Evolutionary conservation across 2,113 vertebrate species (phyloP), one percentile per base, ranked within the genome.

Genomic region (Cephalopterus ornatus): DNA sequence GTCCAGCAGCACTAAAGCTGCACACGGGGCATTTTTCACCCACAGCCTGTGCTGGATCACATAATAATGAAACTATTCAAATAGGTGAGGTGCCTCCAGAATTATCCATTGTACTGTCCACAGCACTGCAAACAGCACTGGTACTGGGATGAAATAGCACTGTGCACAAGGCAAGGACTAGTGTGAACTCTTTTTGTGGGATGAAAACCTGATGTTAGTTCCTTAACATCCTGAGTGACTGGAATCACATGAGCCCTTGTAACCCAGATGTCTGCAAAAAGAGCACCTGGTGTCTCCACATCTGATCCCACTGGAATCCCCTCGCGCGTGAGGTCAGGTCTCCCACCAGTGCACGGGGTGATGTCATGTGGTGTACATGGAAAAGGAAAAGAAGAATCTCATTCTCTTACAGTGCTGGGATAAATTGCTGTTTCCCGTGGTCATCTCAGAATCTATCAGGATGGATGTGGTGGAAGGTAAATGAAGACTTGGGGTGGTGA

Each of bases 351-450:
- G 22, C 47, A 1, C 0, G 18, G 67, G 52, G 7, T 27, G 42
- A 2, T 68, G 52, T 21, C 70, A 46, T 5, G 39, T 0, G 0
- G 11, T 16, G 6, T 22, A 12, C 5, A 20, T 0, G 37, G 47
- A 37, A 35, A 71, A 85, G 87, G 42, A 81, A 85, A 74, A 92
- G 58, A 46, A 47, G 50, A 88, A 79, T 46, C 32, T 56, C 17
- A 16, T 88, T 91, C 71, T 85, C 99, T 99, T 98, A 99, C 99
- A 99, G 96, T 98, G 98, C 93, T 99, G 99, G 47, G 99, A 99
- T 59, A 99, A 98, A 96, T 99, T 99, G 96, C 96, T 98, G 89
- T 99, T 99, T 87, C 98, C 98, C 39, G 98, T 98, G 83, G 98
- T 98, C 74, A 98, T 97, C 92, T 98, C 98, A 21, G 97, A 86